phyloP scores from a whole-genome alignment of 2,888 invertebrate genomes.

The Timema cristinae region DNA sequence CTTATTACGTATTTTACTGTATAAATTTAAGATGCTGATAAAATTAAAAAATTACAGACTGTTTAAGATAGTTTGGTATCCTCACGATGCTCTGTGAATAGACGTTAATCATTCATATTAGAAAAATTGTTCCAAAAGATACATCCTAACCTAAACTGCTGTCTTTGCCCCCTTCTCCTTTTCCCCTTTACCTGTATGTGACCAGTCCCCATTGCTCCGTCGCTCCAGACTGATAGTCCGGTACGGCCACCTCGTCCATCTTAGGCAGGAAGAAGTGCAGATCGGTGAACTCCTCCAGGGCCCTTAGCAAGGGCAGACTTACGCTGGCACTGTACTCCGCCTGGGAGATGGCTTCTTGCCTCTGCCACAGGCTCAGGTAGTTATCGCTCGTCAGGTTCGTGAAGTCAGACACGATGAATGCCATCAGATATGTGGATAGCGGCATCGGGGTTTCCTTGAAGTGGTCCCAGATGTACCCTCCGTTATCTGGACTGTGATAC shows the following conservation, averaged over 20 bases:
- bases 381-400: not conserved
- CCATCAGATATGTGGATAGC: conserved; percentile 62
- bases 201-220: conserved; percentile 77
- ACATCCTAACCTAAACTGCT: no score
- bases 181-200: conserved; percentile 63
- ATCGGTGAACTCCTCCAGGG: conserved; percentile 44
- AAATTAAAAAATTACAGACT: no score
- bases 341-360: conserved; percentile 36
- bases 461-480: conserved; percentile 3
- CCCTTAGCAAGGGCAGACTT: conserved; percentile 39
- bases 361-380: conserved; percentile 32
- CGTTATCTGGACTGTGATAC: not conserved
- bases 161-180: no score
- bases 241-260: conserved; percentile 46
- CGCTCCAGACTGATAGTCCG: conserved; percentile 43
- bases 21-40: no score
- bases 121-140: no score
- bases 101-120: no score
- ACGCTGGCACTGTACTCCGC: conserved; percentile 47
- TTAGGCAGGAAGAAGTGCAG: conserved; percentile 45
- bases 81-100: no score
- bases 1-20: no score
- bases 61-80: no score
- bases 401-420: conserved; percentile 41
- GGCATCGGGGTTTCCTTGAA: conserved; percentile 49